Base-by-base conservation (phyloP, 2,113 vertebrate species). In the Catharus minimus region DNA sequence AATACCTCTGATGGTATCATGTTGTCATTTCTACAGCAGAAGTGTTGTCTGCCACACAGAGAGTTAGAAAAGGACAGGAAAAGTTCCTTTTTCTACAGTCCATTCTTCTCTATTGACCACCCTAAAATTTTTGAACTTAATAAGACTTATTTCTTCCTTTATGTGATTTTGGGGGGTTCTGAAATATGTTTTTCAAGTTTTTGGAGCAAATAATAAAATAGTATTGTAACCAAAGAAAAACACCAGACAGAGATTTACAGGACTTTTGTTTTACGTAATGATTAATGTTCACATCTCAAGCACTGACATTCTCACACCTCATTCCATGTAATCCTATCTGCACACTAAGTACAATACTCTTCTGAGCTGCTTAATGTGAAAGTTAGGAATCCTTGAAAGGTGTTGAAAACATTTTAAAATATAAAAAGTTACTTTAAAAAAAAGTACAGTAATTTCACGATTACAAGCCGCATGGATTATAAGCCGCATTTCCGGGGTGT, bases 11-110 rank as follows among this genome's bases (percentile, higher is more conserved):
- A 46, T 0, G 1, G 11, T 44, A 76, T 68, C 41, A 57, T 9
- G 3, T 7, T 50, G 22, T 43, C 21, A 43, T 44, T 58, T 43
- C 36, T 41, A 28, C 9, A 50, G 64, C 20, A 55, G 60, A 58
- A 86, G 11, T 26, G 30, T 0, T 0, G 0, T 58, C 36, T 74
- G 64, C 39, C 19, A 56, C 27, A 36, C 44, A 43, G 5, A 60
- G 41, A 61, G 28, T 20, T 41, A 28, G 13, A 79, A 60, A 87
- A 6, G 13, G 9, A 58, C 13, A 33, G 6, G 9, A 10, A 50
- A 60, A 58, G 32, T 23, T 84, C 28, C 38, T 80, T 69, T 20
- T 80, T 68, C 69, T 38, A 4, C 12, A 39, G 20, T 19, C 56
- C 39, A 56, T 39, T 78, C 18, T 43, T 36, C 47, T 89, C 50